Evolutionary conservation across 2,797 vertebrate genomes (phyloP).

Genomic region (Gastrophryne carolinensis): DNA sequence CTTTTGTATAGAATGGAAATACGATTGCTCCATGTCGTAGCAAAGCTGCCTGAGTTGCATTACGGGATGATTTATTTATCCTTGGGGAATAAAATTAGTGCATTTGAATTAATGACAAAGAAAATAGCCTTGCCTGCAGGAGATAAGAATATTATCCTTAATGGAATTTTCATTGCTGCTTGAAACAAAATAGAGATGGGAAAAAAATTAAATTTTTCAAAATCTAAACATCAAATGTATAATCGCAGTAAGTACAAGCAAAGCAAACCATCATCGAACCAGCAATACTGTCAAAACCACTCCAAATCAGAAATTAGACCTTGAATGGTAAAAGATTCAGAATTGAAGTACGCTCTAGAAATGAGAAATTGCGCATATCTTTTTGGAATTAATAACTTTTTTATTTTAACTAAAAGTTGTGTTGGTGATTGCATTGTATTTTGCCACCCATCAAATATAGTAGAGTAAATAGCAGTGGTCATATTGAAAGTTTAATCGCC

Average conservation of each 20-base stretch:
- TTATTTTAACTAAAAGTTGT: too few species aligned
- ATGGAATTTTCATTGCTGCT: conserved; percentile 53
- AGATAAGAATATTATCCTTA: conserved; percentile 54
- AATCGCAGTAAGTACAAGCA: conserved; percentile 49
- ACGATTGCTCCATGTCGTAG: conserved; percentile 46
- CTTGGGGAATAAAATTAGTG: conserved; percentile 51
- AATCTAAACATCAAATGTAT: conserved; percentile 51
- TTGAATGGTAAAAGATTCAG: conserved; percentile 5
- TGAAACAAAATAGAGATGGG: conserved; percentile 48
- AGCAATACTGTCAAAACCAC: conserved; percentile 45
- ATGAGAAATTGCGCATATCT: background rate
- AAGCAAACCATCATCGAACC: conserved; percentile 40
- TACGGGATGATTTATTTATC: conserved; percentile 52
- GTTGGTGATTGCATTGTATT: too few species aligned
- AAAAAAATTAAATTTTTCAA: conserved; percentile 49
- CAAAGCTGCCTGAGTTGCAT: conserved; percentile 46
- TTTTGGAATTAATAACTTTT: conserved; percentile 1
- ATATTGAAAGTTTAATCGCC: too few species aligned
- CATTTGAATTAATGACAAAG: conserved; percentile 53
- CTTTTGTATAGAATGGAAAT: conserved; percentile 43
- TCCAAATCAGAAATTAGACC: conserved; percentile 39
- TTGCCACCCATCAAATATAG: too few species aligned
- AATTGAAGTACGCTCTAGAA: background rate
- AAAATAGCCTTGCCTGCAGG: conserved; percentile 49
- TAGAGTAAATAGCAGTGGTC: too few species aligned